These are phyloP conservation scores for Mactromeris polynyma DNA, from an alignment of 2,888 invertebrate species.

Conservation along the genomic window DNA sequence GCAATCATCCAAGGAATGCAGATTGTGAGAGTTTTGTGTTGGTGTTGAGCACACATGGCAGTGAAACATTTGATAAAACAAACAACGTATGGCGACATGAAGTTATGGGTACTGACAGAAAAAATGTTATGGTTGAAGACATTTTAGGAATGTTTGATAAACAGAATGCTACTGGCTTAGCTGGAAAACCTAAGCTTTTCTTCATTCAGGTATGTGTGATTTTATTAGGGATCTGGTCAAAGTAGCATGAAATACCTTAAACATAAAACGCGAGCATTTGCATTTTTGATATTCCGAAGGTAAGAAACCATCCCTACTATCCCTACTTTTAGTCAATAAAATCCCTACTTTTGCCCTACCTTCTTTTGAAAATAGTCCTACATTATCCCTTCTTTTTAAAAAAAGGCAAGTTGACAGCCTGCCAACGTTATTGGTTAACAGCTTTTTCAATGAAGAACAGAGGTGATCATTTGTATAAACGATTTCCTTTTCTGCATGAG, in stretches of 20 bases:
- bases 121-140: not conserved
- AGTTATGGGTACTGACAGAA: conserved; percentile 5
- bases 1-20: not conserved
- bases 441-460: no score
- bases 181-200: conserved; percentile 25
- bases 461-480: no score
- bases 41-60: conserved; percentile 28
- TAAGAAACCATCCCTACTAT: not conserved
- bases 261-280: not conserved
- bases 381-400: not conserved
- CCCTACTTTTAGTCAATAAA: not conserved
- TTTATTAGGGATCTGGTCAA: not conserved
- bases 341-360: not conserved
- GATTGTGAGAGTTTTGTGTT: conserved; percentile 23
- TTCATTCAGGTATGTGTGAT: not conserved
- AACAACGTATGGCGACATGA: not conserved
- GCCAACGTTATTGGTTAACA: no score
- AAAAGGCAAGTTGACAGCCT: no score
- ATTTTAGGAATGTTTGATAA: not conserved
- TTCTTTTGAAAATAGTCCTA: not conserved
- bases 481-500: no score
- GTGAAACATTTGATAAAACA: not conserved
- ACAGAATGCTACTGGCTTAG: not conserved
- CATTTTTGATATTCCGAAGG: no score
- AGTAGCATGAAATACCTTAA: not conserved